Evolutionary conservation across 2,888 invertebrate genomes (phyloP), one percentile per base, ranked within the genome.

Genomic region (Sarcophaga subvicina): DNA sequence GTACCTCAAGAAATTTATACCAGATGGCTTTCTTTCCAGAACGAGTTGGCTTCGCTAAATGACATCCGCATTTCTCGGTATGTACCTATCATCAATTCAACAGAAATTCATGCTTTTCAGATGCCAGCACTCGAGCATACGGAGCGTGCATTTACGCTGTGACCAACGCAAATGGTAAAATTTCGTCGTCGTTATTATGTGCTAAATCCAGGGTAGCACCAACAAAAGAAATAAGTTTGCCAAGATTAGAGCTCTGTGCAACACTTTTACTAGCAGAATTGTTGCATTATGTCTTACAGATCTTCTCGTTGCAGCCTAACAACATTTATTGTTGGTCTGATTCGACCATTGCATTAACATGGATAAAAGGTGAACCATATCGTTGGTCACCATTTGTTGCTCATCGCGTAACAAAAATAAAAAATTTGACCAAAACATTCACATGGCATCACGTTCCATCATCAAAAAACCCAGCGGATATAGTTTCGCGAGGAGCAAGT

Each of bases 121-220:
- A 79, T 63, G 79, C 79, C 4, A 71, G 71, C 11, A 49, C 27
- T 37, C 47, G 11, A 11, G 64, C 80, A 5, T 80, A 71, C 11
- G 80, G 80, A 1, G 71, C 64, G 1, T 80, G 80, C 22, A 17
- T 80, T 20, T 80, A 80, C 37, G 72, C n/a, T 4, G 80, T 80
- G 2, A 27, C 25, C 27, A 59, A 47, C 4, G 10, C 5, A 10
- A 45, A 60, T 27, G n/a, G n/a, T 20, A 17, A 47, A 1, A 10
- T 62, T 1, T 3, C 12, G 11, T 69, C 67, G n/a, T 25, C 47
- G 6, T 37, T 79, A 37, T 25, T 64, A 14, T 63, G 62, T 14
- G 79, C 70, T 2, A 79, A 79, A 27, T 79, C 70, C 6, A 25
- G 63, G 22, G 63, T 70, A 11, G 79, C 79, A 25, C 79, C 79